These are phyloP conservation scores for Oreortyx pictus DNA, from an alignment of 2,797 vertebrate genomes.

Conservation along the genomic window DNA sequence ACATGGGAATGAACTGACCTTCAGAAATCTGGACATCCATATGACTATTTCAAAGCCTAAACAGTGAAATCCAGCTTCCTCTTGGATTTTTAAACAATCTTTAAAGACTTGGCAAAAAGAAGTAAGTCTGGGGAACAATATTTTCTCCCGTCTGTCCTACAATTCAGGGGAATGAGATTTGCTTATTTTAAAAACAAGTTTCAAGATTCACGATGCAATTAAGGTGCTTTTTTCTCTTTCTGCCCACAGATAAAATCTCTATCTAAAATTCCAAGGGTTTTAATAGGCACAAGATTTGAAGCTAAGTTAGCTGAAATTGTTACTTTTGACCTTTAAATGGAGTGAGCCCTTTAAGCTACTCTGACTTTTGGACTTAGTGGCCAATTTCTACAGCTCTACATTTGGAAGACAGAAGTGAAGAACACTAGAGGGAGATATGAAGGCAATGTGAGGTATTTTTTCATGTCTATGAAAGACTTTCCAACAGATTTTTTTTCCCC, in stretches of 20 bases:
- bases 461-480: neutral
- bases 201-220: neutral
- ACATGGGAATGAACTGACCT: slow-evolving; percentile 9
- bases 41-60: neutral
- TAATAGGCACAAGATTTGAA: slow-evolving; percentile 12
- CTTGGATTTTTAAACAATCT: slow-evolving; percentile 1
- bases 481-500: neutral
- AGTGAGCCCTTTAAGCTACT: neutral
- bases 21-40: neutral
- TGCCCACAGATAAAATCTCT: neutral
- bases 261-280: neutral
- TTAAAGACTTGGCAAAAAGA: slow-evolving; percentile 15
- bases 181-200: neutral
- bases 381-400: neutral
- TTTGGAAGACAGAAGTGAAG: neutral
- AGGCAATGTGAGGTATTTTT: neutral
- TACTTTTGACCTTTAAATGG: neutral
- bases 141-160: neutral
- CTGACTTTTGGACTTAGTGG: neutral
- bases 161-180: neutral
- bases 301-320: neutral
- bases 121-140: neutral
- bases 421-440: neutral
- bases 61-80: slow-evolving; percentile 1
- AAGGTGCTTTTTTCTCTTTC: neutral